These are phyloP conservation scores for Enoplosus armatus DNA, from an alignment of 2,797 vertebrate genomes.

Conservation along the genomic window DNA sequence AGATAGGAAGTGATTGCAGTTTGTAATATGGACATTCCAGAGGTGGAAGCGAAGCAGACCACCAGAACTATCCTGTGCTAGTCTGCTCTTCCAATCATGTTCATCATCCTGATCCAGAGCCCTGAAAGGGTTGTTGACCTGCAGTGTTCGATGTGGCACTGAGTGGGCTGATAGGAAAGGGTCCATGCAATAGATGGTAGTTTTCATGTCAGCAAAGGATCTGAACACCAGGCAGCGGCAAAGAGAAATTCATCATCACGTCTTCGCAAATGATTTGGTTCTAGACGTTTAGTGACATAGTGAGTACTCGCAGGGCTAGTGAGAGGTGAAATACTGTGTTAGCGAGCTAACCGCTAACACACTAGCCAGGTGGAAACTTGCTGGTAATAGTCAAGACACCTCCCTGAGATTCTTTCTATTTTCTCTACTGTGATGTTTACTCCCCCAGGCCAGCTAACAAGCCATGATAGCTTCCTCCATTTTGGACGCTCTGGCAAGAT, in stretches of 20 bases:
- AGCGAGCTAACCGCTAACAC: neutral
- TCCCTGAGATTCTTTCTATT: neutral
- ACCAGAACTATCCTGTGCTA: conserved; percentile 57
- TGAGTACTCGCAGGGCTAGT: neutral
- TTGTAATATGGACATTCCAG: conserved; percentile 77
- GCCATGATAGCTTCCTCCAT: neutral
- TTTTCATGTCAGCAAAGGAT: neutral
- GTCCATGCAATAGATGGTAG: neutral
- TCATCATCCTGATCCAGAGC: conserved; percentile 39
- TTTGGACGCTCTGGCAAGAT: neutral
- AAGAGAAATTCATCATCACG: neutral
- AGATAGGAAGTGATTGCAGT: conserved; percentile 72
- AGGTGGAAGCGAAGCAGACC: conserved; percentile 77
- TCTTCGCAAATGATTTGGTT: neutral
- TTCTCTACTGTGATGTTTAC: too few relatives aligned
- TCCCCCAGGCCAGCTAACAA: neutral
- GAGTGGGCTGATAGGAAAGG: conserved; percentile 2
- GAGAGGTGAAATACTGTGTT: neutral
- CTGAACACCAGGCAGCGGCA: neutral
- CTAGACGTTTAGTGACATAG: neutral
- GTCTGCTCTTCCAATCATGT: conserved; percentile 77
- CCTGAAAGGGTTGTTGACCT: conserved; percentile 26
- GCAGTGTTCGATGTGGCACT: conserved; percentile 22
- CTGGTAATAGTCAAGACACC: neutral
- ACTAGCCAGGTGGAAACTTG: neutral